Evolutionary conservation across 2,888 invertebrate genomes (phyloP).

Genomic region (Dorcus hopei): DNA sequence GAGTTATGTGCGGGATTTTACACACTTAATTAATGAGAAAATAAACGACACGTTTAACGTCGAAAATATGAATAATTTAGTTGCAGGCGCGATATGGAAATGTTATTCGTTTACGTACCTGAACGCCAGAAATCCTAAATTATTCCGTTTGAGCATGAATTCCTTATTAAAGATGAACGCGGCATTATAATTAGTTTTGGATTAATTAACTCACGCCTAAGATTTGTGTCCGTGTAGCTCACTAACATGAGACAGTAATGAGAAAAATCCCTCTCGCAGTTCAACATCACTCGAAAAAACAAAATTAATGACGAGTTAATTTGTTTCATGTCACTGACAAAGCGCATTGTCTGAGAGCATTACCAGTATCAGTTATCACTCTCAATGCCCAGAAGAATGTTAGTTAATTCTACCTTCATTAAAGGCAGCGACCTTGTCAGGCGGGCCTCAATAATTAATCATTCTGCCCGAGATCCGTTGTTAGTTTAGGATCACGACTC

Average conservation of each 20-base stretch:
- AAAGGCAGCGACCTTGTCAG: conserved; percentile 17
- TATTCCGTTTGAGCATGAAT: too few relatives aligned
- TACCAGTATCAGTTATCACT: conserved; percentile 1
- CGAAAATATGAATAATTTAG: conserved; percentile 29
- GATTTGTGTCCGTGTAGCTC: too few relatives aligned
- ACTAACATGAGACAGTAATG: too few relatives aligned
- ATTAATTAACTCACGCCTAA: too few relatives aligned
- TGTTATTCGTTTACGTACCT: too few relatives aligned
- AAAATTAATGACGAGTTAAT: too few relatives aligned
- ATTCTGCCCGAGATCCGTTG: conserved; percentile 19
- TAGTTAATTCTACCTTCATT: conserved; percentile 1
- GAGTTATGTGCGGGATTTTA: conserved; percentile 11
- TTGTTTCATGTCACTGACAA: not conserved
- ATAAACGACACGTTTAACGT: conserved; percentile 29
- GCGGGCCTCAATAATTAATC: conserved; percentile 29
- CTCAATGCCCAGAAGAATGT: not conserved
- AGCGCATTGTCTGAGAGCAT: not conserved
- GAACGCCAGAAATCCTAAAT: too few relatives aligned
- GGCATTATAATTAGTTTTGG: too few relatives aligned
- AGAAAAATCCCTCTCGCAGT: too few relatives aligned
- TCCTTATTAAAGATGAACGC: too few relatives aligned
- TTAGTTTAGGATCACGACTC: conserved; percentile 30
- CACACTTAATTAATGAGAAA: conserved; percentile 32
- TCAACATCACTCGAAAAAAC: too few relatives aligned
- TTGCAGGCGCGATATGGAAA: not conserved